phyloP scores from a whole-genome alignment of 2,888 invertebrate species.

The Sicus ferrugineus region DNA sequence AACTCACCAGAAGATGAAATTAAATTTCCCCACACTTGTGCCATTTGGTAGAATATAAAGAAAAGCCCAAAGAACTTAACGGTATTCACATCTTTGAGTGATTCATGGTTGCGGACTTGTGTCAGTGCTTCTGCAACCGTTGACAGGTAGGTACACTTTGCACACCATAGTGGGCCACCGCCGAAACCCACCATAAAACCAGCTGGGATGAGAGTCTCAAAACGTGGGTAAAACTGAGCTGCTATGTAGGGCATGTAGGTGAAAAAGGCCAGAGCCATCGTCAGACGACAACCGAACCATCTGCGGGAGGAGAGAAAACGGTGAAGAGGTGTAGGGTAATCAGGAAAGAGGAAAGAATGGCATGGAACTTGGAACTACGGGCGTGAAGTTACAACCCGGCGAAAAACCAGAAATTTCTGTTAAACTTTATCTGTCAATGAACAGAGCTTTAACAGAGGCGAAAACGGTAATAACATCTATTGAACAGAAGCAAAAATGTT shows the following conservation, averaged over 20 bases:
- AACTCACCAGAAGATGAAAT: constrained; percentile 80
- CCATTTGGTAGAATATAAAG: constrained; percentile 95
- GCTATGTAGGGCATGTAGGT: constrained; percentile 92
- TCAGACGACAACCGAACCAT: constrained; percentile 90
- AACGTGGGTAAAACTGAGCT: constrained; percentile 88
- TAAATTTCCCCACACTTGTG: constrained; percentile 95
- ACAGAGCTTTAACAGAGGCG: too few species aligned
- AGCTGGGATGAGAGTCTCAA: constrained; percentile 84
- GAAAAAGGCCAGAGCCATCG: constrained; percentile 82
- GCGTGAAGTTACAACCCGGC: too few species aligned
- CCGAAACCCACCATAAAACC: constrained; percentile 69
- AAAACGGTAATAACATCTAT: too few species aligned
- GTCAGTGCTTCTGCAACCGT: constrained; percentile 83
- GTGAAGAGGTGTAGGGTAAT: neutral
- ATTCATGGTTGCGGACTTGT: constrained; percentile 68
- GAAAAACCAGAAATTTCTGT: too few species aligned
- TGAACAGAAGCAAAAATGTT: too few species aligned
- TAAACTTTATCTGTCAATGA: too few species aligned
- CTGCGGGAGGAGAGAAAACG: constrained; percentile 63
- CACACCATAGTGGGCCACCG: constrained; percentile 94
- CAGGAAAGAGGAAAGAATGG: too few species aligned
- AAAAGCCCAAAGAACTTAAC: constrained; percentile 94
- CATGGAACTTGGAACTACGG: too few species aligned
- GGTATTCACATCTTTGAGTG: constrained; percentile 78
- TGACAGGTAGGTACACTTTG: constrained; percentile 93